A percentile compares a stretch with the other conserved stretches of the same genome.
phyloP scores from a whole-genome alignment of 2,888 invertebrate genomes.

The Liposcelis brunnea region DNA sequence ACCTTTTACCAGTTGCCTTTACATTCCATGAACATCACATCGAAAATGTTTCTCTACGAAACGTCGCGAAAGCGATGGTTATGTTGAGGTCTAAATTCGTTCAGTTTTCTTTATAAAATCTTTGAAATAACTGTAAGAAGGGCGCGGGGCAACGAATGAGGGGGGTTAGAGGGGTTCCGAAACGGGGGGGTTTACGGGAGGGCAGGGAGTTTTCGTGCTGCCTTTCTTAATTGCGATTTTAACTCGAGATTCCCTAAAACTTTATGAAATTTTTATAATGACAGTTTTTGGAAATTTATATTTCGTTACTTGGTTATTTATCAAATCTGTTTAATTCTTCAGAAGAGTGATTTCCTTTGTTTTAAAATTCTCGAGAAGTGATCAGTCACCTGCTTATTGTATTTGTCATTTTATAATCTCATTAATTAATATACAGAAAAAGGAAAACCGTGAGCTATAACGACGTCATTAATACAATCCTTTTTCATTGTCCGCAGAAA shows the following conservation, averaged over 20 bases:
- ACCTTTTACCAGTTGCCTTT: no score
- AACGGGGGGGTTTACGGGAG: background rate
- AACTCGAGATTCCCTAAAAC: slow-evolving; percentile 9
- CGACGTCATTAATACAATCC: no score
- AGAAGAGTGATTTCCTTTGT: slow-evolving; percentile 6
- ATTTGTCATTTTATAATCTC: no score
- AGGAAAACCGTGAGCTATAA: no score
- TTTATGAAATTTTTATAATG: slow-evolving; percentile 9
- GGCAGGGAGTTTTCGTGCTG: slow-evolving; percentile 6
- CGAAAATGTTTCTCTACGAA: slow-evolving; percentile 2
- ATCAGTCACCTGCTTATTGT: background rate
- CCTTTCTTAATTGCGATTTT: slow-evolving; percentile 10
- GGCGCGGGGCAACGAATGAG: background rate
- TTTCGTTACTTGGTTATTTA: slow-evolving; percentile 9
- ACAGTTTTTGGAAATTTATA: slow-evolving; percentile 9
- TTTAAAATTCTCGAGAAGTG: background rate
- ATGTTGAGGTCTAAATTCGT: slow-evolving; percentile 9
- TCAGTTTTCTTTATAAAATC: slow-evolving; percentile 9
- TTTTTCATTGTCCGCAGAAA: no score
- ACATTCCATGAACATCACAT: no score
- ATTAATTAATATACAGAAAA: no score
- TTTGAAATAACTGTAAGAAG: slow-evolving; percentile 3
- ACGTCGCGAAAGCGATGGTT: slow-evolving; percentile 3
- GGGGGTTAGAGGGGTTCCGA: background rate
- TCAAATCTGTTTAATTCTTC: slow-evolving; percentile 6